Conservation (phyloP, 1,140 invertebrate species). For the Lasioglossum baleicum region DNA sequence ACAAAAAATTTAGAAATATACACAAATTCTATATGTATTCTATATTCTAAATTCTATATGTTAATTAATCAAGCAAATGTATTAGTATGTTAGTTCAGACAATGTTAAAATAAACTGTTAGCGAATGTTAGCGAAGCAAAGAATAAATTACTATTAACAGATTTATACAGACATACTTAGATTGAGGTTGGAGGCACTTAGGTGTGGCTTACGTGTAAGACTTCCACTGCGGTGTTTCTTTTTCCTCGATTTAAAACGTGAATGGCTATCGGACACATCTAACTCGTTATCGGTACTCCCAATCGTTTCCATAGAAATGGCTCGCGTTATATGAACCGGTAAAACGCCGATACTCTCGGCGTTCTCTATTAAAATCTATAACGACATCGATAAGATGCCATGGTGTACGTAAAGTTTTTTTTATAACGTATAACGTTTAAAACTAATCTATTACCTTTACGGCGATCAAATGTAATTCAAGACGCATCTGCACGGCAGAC, state of each 20-base stretch:
- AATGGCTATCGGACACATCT: constrained; percentile 73
- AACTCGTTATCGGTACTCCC: constrained; percentile 80
- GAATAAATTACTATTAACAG: constrained; percentile 29
- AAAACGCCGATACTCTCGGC: constrained; percentile 86
- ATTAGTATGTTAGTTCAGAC: constrained; percentile 11
- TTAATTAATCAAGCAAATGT: neutral
- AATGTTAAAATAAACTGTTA: neutral
- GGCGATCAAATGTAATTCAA: constrained; percentile 84
- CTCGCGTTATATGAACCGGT: constrained; percentile 81
- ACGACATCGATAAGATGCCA: constrained; percentile 27
- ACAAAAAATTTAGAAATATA: constrained; percentile 46
- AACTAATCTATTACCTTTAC: constrained; percentile 78
- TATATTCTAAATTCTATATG: too few relatives aligned
- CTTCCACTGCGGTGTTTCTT: constrained; percentile 90
- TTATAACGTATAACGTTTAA: constrained; percentile 23
- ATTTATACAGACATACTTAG: constrained; percentile 68
- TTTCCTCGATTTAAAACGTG: constrained; percentile 81
- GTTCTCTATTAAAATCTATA: constrained; percentile 88
- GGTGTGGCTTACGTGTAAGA: constrained; percentile 85
- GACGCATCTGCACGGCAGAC: constrained; percentile 81
- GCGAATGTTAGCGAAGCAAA: neutral
- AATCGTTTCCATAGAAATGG: constrained; percentile 78
- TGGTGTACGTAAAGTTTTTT: constrained; percentile 12
- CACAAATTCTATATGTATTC: neutral
- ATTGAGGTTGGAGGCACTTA: constrained; percentile 70